Conservation (phyloP, 1,140 invertebrate genomes). For the Brachionus rubens region DNA sequence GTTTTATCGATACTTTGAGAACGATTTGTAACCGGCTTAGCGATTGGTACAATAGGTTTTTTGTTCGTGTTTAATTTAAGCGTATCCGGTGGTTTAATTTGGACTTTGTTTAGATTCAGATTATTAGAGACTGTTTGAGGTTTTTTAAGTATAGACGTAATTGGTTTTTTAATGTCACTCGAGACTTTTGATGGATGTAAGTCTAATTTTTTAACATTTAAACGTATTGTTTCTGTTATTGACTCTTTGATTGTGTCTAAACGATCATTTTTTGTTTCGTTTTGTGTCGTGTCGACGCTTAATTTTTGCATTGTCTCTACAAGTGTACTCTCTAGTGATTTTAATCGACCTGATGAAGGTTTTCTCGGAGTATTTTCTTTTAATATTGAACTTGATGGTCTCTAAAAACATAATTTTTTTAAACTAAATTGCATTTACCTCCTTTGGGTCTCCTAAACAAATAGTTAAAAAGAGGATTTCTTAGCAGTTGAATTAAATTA, state of each 20-base stretch:
- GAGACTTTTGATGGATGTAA: not conserved
- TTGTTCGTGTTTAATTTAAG: not conserved
- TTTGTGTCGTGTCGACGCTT: not conserved
- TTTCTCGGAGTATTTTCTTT: not conserved
- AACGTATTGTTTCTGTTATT: not conserved
- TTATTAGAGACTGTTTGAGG: no score
- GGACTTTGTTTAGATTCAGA: no score
- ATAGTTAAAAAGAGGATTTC: no score
- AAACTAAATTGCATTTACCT: no score
- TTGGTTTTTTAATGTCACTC: not conserved
- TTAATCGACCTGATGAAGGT: no score
- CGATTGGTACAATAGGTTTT: not conserved
- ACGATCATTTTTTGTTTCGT: not conserved
- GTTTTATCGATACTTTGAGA: not conserved
- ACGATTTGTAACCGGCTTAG: no score
- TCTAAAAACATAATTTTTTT: no score
- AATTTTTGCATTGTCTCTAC: not conserved
- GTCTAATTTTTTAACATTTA: constrained; percentile 26
- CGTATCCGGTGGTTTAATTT: not conserved
- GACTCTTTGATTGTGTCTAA: constrained; percentile 22
- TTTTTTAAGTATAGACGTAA: constrained; percentile 21
- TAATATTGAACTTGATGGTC: constrained; percentile 7
- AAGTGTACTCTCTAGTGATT: not conserved
- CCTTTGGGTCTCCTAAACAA: no score
- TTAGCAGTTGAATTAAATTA: no score